Base-by-base conservation (phyloP, 2,797 vertebrate species). In the Nannoperca australis region DNA sequence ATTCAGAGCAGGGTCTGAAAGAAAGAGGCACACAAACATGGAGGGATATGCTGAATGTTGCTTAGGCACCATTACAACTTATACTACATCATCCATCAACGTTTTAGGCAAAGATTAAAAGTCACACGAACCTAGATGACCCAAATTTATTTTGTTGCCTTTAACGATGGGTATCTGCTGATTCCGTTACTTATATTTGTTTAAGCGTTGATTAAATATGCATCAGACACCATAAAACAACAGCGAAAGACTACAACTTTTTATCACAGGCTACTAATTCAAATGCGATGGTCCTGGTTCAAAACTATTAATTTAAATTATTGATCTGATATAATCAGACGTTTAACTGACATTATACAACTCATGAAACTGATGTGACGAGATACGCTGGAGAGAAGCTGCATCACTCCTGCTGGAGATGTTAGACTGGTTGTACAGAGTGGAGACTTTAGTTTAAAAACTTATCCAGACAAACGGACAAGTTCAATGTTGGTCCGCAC, bases 1-100 rank as follows among this genome's bases (percentile, higher is more conserved):
- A 73, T 90, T 85, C 79, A 93, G 90, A 79, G 92, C 78, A 17
- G 94, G 91, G 75, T 95, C 95, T 96, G 65, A 68, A 61, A 76
- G 22, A 55, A 15, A 51, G 9, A 71, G 24, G 24, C 2, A 79
- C 12, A 65, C 11, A 71, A 54, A 68, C 27, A 63, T 30, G 2
- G 14, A 45, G 5, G 4, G 7, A 44, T 4, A 42, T 13, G 22
- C 58, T 67, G 7, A 76, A 56, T 5, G 12, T 34, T 36, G 13
- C 13, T 10, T 58, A 12, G 1, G 1, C 0, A 30, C 17, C 17
- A 27, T 15, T 5, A 24, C 2, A 68, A 32, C 11, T 32, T 14
- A 60, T 20, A 58, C 2, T 17, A 2, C 7, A 42, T 63, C 0
- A 49, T 42, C n/a, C 13, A 55, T 18, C 30, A 15, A 56, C 2